phyloP scores from a whole-genome alignment of 2,113 vertebrate species.

The Calidris pygmaea region DNA sequence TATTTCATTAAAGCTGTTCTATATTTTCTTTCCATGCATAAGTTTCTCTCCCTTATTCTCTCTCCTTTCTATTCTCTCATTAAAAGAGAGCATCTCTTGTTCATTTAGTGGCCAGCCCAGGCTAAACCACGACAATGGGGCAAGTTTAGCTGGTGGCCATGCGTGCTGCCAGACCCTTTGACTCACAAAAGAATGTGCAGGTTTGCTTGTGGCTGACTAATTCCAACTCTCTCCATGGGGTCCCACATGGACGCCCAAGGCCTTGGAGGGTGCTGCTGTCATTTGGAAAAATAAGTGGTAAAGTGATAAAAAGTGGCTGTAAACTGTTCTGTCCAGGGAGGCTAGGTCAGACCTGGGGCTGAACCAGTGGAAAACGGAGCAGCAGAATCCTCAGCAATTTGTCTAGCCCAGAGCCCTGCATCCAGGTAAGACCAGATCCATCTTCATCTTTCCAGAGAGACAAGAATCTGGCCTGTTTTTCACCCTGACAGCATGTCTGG shows the following conservation, averaged over 20 bases:
- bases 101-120: background rate
- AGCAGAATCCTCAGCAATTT: background rate
- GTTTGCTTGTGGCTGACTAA: background rate
- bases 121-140: background rate
- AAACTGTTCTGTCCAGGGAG: background rate
- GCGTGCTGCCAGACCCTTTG: background rate
- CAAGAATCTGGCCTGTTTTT: background rate
- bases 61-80: background rate
- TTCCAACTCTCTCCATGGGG: background rate
- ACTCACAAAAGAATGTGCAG: background rate
- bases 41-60: too few relatives aligned
- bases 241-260: background rate
- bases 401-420: background rate
- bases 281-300: background rate
- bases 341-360: background rate
- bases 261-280: rapidly evolving
- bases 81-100: background rate
- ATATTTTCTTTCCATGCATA: too few relatives aligned
- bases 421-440: background rate
- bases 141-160: background rate
- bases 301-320: background rate
- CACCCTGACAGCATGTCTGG: rapidly evolving
- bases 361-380: background rate
- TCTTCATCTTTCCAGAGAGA: background rate
- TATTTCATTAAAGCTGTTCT: too few relatives aligned